A percentile compares a stretch with the other conserved stretches of the same genome.
phyloP scores from a whole-genome alignment of 2,888 invertebrate species.

The Orthonychiurus folsomi region DNA sequence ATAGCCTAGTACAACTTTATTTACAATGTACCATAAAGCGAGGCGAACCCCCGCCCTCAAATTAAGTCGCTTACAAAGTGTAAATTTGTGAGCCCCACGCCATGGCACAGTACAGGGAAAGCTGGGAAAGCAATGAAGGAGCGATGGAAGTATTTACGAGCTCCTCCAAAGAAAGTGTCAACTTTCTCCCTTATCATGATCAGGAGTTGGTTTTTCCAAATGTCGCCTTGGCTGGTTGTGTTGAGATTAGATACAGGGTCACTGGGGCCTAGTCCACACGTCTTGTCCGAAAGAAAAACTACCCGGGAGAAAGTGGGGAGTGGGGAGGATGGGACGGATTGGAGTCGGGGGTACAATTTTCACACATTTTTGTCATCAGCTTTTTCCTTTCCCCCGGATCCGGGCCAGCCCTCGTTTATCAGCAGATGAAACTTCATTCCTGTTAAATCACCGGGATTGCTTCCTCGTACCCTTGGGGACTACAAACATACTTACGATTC shows the following conservation, averaged over 20 bases:
- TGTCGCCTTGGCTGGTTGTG: conserved; percentile 6
- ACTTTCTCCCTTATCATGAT: not conserved
- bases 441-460: conserved; percentile 38
- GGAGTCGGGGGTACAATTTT: conserved; percentile 40
- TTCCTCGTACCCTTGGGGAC: conserved; percentile 30
- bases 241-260: conserved; percentile 33
- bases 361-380: conserved; percentile 41
- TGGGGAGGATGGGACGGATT: conserved; percentile 27
- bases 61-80: too few species aligned
- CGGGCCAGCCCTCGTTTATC: conserved; percentile 33
- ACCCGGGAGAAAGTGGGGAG: not conserved
- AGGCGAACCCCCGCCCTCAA: too few species aligned
- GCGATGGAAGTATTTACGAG: not conserved
- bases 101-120: too few species aligned
- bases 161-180: not conserved
- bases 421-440: conserved; percentile 40
- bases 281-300: not conserved
- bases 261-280: conserved; percentile 37
- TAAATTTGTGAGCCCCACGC: too few species aligned
- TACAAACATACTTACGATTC: conserved; percentile 8
- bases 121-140: too few species aligned
- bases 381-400: conserved; percentile 18
- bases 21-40: too few species aligned
- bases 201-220: conserved; percentile 1
- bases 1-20: too few species aligned